Evolutionary conservation across 2,113 vertebrate species (phyloP).

Genomic region (Chinchilla lanigera): DNA sequence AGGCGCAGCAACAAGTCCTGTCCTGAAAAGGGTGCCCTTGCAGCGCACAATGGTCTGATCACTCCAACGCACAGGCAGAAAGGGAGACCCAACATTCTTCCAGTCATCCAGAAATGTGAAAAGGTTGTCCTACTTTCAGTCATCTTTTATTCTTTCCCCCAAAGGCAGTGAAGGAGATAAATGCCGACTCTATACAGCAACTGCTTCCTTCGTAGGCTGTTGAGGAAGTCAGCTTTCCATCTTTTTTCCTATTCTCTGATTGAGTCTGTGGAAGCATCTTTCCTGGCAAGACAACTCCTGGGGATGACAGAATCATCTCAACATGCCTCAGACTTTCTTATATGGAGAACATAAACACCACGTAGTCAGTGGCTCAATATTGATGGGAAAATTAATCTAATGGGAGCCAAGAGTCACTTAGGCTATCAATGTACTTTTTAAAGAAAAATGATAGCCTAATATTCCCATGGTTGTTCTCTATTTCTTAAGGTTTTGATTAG

Average conservation of each 20-base stretch:
- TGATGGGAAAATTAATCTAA: not conserved
- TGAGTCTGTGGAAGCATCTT: not conserved
- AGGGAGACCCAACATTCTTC: not conserved
- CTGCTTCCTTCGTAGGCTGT: not conserved
- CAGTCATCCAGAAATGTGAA: not conserved
- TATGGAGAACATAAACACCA: not conserved
- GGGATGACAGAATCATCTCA: not conserved
- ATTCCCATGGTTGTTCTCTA: not conserved
- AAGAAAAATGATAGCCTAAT: not conserved
- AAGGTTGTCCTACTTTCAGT: constrained; percentile 30
- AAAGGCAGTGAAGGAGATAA: constrained; percentile 34
- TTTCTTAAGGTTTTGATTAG: not conserved
- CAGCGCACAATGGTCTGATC: not conserved
- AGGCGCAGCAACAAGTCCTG: constrained; percentile 24
- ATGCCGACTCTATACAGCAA: not conserved
- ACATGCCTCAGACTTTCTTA: not conserved
- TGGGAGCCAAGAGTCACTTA: not conserved
- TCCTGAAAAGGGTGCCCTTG: constrained; percentile 35
- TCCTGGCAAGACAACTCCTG: not conserved
- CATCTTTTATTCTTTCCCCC: constrained; percentile 30
- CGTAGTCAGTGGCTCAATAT: not conserved
- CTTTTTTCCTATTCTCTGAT: not conserved
- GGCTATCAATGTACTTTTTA: not conserved
- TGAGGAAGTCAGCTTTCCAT: not conserved
- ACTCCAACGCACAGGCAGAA: not conserved